A percentile compares a stretch with the other conserved stretches of the same genome.
These are phyloP conservation scores for Pterois miles DNA, from an alignment of 2,797 vertebrate species.

Conservation along the genomic window DNA sequence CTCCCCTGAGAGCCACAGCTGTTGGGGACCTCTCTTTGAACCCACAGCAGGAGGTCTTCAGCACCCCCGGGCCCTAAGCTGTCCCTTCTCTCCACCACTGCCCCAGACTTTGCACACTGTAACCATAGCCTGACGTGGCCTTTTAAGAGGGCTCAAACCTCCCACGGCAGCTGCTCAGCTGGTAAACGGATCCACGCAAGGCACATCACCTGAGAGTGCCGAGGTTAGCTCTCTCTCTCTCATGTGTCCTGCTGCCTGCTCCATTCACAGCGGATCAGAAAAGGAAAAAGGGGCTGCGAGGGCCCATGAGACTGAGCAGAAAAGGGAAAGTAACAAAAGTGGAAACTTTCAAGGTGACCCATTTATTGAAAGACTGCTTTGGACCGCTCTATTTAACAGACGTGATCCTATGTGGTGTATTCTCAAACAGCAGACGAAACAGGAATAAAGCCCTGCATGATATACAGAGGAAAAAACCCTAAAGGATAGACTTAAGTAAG, in stretches of 20 bases:
- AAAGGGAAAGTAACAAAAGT: constrained; percentile 19
- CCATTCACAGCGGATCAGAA: constrained; percentile 48
- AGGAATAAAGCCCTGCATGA: not conserved
- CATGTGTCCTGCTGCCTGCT: constrained; percentile 73
- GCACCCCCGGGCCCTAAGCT: constrained; percentile 54
- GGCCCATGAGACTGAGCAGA: constrained; percentile 38
- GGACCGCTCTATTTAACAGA: constrained; percentile 9
- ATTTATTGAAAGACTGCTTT: constrained; percentile 15
- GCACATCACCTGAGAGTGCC: constrained; percentile 79
- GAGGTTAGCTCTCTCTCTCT: constrained; percentile 73
- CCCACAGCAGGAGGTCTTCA: constrained; percentile 74
- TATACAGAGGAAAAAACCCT: not conserved
- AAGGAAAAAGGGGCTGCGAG: constrained; percentile 12
- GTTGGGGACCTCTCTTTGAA: constrained; percentile 82
- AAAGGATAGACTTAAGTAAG: not conserved
- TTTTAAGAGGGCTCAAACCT: constrained; percentile 80
- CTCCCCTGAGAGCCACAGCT: constrained; percentile 80
- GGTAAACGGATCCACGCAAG: constrained; percentile 80
- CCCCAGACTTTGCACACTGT: constrained; percentile 64
- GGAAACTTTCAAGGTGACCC: constrained; percentile 45
- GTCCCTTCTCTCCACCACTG: constrained; percentile 47
- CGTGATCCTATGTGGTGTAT: not conserved
- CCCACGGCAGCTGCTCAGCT: constrained; percentile 76
- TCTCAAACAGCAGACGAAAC: constrained; percentile 14
- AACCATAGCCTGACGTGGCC: constrained; percentile 76